These are phyloP conservation scores for Bombylius discolor DNA, from an alignment of 2,888 invertebrate species.

Conservation along the genomic window DNA sequence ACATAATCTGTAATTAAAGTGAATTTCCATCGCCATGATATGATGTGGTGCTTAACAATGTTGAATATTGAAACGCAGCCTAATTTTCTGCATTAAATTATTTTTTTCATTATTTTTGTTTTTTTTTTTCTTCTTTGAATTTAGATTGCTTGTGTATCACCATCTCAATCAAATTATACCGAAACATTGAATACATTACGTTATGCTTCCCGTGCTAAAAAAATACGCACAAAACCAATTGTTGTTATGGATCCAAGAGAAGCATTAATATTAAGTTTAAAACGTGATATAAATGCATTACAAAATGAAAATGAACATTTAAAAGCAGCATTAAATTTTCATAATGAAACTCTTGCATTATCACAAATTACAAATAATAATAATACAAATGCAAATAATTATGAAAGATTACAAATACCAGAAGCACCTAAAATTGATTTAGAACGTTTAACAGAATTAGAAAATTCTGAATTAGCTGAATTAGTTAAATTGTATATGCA, in stretches of 20 bases:
- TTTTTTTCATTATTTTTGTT: too few relatives aligned
- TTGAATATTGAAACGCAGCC: too few relatives aligned
- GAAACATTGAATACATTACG: conserved; percentile 86
- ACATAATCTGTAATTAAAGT: too few relatives aligned
- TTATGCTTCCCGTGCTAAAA: conserved; percentile 85
- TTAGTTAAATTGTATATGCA: conserved; percentile 74
- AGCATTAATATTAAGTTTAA: conserved; percentile 75
- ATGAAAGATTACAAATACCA: conserved; percentile 10
- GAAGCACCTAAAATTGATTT: conserved; percentile 49
- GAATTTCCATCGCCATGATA: too few relatives aligned
- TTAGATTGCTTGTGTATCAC: conserved; percentile 89
- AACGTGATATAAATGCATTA: conserved; percentile 72
- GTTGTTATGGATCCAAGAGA: conserved; percentile 93
- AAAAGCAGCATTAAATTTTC: conserved; percentile 57
- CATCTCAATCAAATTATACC: conserved; percentile 68
- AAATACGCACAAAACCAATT: conserved; percentile 83
- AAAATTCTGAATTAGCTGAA: conserved; percentile 67
- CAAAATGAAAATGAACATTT: conserved; percentile 83
- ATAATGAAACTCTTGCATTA: conserved; percentile 38
- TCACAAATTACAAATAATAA: not conserved
- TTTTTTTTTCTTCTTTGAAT: conserved; percentile 17
- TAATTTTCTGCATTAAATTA: too few relatives aligned
- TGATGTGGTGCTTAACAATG: too few relatives aligned
- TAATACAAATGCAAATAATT: conserved; percentile 1
- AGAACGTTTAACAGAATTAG: conserved; percentile 59